Evolutionary conservation across 2,113 vertebrate genomes (phyloP).

Genomic region (Blennius ocellaris): DNA sequence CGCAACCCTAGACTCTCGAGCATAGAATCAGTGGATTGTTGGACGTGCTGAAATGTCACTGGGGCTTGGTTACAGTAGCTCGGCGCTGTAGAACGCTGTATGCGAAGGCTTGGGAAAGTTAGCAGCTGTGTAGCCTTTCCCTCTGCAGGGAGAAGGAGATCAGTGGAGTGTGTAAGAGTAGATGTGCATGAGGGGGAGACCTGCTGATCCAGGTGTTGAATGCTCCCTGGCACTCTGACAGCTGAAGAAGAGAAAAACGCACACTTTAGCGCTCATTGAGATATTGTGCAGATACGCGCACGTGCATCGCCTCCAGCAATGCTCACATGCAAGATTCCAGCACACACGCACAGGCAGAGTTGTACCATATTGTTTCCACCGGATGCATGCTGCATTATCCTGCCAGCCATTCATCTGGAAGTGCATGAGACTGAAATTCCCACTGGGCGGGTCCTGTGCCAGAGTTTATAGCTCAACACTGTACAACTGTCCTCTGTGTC

Average conservation of each 20-base stretch:
- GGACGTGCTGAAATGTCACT: conserved; percentile 58
- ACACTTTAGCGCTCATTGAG: conserved; percentile 44
- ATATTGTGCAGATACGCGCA: conserved; percentile 45
- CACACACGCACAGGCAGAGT: conserved; percentile 5
- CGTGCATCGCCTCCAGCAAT: conserved; percentile 40
- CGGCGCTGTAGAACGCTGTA: conserved; percentile 28
- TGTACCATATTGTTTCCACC: conserved; percentile 60
- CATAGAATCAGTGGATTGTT: conserved; percentile 41
- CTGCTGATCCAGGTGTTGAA: conserved; percentile 80
- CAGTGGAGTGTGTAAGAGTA: conserved; percentile 74
- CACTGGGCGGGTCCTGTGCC: conserved; percentile 45
- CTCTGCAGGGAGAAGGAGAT: conserved; percentile 59
- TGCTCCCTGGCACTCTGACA: conserved; percentile 67
- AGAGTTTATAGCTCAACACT: conserved; percentile 59
- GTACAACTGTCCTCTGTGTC: conserved; percentile 56
- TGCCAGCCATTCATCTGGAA: conserved; percentile 64
- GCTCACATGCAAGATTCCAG: conserved; percentile 16
- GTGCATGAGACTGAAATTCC: conserved; percentile 60
- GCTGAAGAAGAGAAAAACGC: conserved; percentile 42
- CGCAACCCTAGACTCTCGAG: conserved; percentile 50
- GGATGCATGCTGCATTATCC: conserved; percentile 59
- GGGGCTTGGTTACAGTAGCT: conserved; percentile 64
- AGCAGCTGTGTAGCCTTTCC: conserved; percentile 70
- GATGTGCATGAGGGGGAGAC: conserved; percentile 63
- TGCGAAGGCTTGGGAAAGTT: conserved; percentile 63